phyloP scores from a whole-genome alignment of 2,797 vertebrate genomes.

The Podargus strigoides region DNA sequence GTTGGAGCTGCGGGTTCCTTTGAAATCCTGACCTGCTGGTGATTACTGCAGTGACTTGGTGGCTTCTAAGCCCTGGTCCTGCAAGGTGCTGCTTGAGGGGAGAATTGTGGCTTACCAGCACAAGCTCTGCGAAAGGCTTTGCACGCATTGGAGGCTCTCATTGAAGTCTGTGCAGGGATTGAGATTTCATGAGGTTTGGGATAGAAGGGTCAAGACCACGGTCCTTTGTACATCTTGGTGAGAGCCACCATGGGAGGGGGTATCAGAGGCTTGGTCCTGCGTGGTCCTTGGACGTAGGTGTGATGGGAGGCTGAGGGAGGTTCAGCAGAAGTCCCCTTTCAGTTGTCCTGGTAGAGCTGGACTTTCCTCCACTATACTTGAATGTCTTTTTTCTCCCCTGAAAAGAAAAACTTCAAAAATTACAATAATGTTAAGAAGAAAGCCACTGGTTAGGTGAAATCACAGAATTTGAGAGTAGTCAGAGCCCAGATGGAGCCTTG shows the following conservation, averaged over 20 bases:
- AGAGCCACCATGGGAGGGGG: background rate
- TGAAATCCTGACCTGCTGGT: conserved; percentile 29
- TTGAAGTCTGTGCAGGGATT: background rate
- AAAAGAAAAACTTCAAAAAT: rapidly evolving
- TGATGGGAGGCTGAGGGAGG: background rate
- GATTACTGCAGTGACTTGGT: background rate
- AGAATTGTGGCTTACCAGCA: background rate
- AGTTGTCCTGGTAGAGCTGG: background rate
- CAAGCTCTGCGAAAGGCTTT: background rate
- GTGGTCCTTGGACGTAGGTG: background rate
- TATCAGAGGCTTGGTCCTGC: background rate
- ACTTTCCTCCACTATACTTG: background rate
- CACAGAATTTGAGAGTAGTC: background rate
- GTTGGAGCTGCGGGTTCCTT: background rate
- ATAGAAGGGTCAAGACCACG: rapidly evolving
- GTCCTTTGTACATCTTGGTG: rapidly evolving
- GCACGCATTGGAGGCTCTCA: background rate
- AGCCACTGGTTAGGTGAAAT: background rate
- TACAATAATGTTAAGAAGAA: background rate
- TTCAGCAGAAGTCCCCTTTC: background rate
- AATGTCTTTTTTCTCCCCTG: background rate
- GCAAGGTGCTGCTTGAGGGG: background rate
- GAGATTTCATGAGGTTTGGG: background rate
- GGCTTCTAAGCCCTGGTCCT: conserved; percentile 23
- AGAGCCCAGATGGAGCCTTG: background rate